Percentiles rank a stretch among this genome's conserved stretches.
Evolutionary conservation across 2,888 invertebrate species (phyloP).

Genomic region (Drosophila mettleri): DNA sequence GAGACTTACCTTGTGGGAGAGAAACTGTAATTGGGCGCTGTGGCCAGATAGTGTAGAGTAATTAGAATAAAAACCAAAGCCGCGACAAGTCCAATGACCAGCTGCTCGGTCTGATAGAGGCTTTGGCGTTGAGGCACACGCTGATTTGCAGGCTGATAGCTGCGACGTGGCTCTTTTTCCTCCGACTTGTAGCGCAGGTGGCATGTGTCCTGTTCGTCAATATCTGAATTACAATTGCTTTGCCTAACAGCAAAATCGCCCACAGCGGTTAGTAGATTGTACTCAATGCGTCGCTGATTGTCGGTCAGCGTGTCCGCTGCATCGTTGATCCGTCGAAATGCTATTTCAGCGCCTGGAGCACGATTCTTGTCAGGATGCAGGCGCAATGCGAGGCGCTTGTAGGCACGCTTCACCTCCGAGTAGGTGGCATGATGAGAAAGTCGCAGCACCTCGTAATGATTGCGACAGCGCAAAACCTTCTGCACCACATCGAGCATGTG

Average conservation of each 20-base stretch:
- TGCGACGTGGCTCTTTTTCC: slow-evolving; percentile 43
- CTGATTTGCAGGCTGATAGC: slow-evolving; percentile 76
- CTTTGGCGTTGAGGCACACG: slow-evolving; percentile 72
- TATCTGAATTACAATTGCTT: slow-evolving; percentile 77
- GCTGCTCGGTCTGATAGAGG: slow-evolving; percentile 65
- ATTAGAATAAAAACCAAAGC: slow-evolving; percentile 92
- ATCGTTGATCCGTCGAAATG: slow-evolving; percentile 93
- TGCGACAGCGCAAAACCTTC: slow-evolving; percentile 87
- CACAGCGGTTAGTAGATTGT: slow-evolving; percentile 86
- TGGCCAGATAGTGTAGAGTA: slow-evolving; percentile 51
- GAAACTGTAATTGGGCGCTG: slow-evolving; percentile 93
- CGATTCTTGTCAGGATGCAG: slow-evolving; percentile 94
- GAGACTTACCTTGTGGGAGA: slow-evolving; percentile 87
- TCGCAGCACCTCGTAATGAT: slow-evolving; percentile 91
- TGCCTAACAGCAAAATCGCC: slow-evolving; percentile 86
- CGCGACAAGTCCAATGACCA: slow-evolving; percentile 75
- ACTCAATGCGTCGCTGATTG: slow-evolving; percentile 90
- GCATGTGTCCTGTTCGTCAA: background rate
- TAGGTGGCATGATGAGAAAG: slow-evolving; percentile 89
- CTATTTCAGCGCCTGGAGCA: slow-evolving; percentile 92
- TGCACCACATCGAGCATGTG: slow-evolving; percentile 91
- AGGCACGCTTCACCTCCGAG: slow-evolving; percentile 89
- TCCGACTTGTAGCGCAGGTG: background rate
- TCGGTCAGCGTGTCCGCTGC: slow-evolving; percentile 92
- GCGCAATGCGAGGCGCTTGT: slow-evolving; percentile 91